These are phyloP conservation scores for Cheirogaleus medius DNA, from an alignment of 2,113 vertebrate genomes.

Conservation along the genomic window DNA sequence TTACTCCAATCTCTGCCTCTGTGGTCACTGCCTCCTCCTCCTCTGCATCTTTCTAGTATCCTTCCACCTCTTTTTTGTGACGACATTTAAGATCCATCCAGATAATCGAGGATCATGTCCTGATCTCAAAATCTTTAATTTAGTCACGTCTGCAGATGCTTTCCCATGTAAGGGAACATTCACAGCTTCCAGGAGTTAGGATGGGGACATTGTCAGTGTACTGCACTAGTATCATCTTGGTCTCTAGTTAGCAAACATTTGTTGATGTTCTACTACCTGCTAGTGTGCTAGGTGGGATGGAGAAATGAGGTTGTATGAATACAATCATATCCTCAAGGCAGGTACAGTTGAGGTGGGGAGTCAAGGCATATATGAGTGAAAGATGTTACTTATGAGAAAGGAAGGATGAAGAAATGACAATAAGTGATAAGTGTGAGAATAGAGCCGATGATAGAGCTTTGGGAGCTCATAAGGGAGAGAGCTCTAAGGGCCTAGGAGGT, in stretches of 20 bases:
- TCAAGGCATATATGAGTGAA: neutral
- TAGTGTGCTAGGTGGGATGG: neutral
- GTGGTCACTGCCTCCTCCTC: neutral
- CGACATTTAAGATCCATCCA: neutral
- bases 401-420: neutral
- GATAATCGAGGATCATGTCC: neutral
- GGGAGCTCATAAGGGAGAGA: neutral
- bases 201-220: neutral
- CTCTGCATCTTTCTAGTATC: neutral
- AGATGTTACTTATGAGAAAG: neutral
- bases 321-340: neutral
- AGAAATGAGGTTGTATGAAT: neutral
- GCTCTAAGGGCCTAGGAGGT: too few species aligned
- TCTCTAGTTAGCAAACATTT: neutral
- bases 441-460: neutral
- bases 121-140: neutral
- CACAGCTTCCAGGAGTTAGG: neutral
- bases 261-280: rapidly evolving
- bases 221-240: neutral
- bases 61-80: neutral
- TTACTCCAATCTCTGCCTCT: neutral
- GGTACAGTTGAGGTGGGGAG: neutral
- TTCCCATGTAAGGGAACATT: neutral
- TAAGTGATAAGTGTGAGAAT: neutral
- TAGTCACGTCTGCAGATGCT: too few species aligned